Conservation (phyloP, 2,888 invertebrate species). For the Clusia tigrina region DNA sequence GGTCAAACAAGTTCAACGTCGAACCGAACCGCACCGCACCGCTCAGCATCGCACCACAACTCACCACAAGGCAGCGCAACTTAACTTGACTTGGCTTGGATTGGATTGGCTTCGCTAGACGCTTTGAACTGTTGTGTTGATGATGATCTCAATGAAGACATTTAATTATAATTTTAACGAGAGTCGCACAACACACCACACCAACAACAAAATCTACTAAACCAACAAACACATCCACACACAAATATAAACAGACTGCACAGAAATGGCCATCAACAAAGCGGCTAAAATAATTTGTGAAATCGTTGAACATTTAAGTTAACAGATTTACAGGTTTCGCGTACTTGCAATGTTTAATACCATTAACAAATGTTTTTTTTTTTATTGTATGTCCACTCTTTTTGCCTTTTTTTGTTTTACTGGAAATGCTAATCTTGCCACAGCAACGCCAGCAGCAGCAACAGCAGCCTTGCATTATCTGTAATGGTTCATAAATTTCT, state of each 20-base stretch:
- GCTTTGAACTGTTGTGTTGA: neutral
- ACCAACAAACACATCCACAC: neutral
- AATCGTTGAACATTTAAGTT: conserved; percentile 29
- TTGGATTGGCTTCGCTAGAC: neutral
- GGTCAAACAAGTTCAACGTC: conserved; percentile 27
- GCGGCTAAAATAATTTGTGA: conserved; percentile 29
- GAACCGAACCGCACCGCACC: neutral
- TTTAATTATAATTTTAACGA: conserved; percentile 14
- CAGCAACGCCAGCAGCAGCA: conserved; percentile 7
- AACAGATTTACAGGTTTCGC: conserved; percentile 7
- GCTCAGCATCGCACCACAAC: neutral
- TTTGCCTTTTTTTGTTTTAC: too few relatives aligned
- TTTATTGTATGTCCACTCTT: neutral
- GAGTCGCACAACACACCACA: conserved; percentile 5
- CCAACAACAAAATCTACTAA: neutral
- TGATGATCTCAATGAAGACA: conserved; percentile 28
- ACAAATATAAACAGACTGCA: neutral
- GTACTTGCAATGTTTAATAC: neutral
- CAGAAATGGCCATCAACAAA: too few relatives aligned
- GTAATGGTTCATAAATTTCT: conserved; percentile 4
- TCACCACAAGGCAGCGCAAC: neutral
- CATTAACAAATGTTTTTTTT: neutral
- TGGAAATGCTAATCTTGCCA: conserved; percentile 16
- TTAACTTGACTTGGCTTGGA: conserved; percentile 9
- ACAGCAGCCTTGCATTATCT: conserved; percentile 5